phyloP scores from a whole-genome alignment of 1,140 invertebrate species.

The Drosophila pachea region DNA sequence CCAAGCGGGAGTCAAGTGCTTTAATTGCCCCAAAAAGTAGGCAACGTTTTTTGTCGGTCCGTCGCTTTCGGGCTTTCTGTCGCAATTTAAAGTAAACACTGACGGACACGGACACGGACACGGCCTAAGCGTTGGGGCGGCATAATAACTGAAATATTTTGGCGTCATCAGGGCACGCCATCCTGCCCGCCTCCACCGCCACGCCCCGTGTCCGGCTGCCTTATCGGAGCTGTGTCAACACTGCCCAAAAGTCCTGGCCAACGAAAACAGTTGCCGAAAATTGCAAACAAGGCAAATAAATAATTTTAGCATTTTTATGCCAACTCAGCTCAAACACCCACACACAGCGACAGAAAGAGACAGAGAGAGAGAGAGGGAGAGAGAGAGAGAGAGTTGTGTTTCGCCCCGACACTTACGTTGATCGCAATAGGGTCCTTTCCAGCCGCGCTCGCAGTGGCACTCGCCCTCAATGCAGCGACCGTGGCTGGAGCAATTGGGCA shows the following conservation, averaged over 20 bases:
- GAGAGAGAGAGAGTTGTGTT: slow-evolving; percentile 4
- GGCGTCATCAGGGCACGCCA: slow-evolving; percentile 56
- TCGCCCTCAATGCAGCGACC: slow-evolving; percentile 93
- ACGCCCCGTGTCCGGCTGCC: slow-evolving; percentile 14
- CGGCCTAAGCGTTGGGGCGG: slow-evolving; percentile 39
- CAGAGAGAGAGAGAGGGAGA: background rate
- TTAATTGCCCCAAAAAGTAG: slow-evolving; percentile 27
- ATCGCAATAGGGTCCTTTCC: slow-evolving; percentile 92
- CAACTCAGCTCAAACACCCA: slow-evolving; percentile 56
- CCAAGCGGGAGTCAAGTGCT: slow-evolving; percentile 11
- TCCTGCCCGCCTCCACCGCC: slow-evolving; percentile 3
- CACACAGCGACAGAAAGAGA: slow-evolving; percentile 17
- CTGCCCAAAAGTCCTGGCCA: slow-evolving; percentile 7
- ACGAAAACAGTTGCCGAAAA: slow-evolving; percentile 50
- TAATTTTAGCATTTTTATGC: slow-evolving; percentile 77
- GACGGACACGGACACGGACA: background rate
- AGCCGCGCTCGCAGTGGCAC: slow-evolving; percentile 93
- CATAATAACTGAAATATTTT: slow-evolving; percentile 76
- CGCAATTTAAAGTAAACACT: slow-evolving; percentile 28
- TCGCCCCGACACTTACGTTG: slow-evolving; percentile 83
- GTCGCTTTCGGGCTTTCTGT: slow-evolving; percentile 1
- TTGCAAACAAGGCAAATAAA: slow-evolving; percentile 77
- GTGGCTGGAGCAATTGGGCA: slow-evolving; percentile 94
- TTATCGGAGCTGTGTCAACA: slow-evolving; percentile 67
- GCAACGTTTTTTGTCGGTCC: slow-evolving; percentile 10